Evolutionary conservation across 2,797 vertebrate species (phyloP), one percentile per base, ranked within the genome.

Genomic region (Glyptemys insculpta): DNA sequence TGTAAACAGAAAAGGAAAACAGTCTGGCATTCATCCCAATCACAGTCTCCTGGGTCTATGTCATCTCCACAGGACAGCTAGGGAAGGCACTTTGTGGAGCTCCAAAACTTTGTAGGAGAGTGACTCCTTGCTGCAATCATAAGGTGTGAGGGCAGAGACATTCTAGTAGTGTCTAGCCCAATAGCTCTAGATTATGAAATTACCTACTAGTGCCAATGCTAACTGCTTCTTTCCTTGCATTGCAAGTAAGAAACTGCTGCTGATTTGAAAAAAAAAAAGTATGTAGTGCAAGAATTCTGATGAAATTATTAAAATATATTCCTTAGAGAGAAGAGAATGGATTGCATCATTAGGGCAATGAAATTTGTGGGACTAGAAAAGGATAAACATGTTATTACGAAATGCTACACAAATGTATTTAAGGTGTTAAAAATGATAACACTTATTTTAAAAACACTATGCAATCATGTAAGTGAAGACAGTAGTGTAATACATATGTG

Each of bases 171-270:
- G 37, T 72, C 29, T 49, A 78, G 14, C 25, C 27, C 25, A 78
- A 5, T 44, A 31, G 74, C 8, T 31, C 27, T 44, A 49, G 74
- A 29, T 78, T 16, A 49, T 78, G 44, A 86, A 79, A 68, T 86
- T 79, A 54, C 4, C 50, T 21, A 16, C 74, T 78, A 47, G 29
- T 81, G 34, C 0, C 8, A n/a, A 2, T 50, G 21, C 16, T 65
- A 86, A 88, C 81, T 88, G 21, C 41, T 94, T 91, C 2, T 8
- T 90, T 93, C 72, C 79, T 4, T 78, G 31, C 44, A n/a, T 88
- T 82, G 12, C n/a, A 8, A 47, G 12, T 90, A 23, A 82, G 87
- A 18, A 16, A 78, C 9, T 79, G 59, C 6, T 59, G 18, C 37
- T 80, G 52, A 81, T 14, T 82, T 23, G 15, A 4, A 0, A 5